A percentile compares a stretch with the other conserved stretches of the same genome.
Conservation (phyloP, 2,113 vertebrate species). For the Scartelaos histophorus region DNA sequence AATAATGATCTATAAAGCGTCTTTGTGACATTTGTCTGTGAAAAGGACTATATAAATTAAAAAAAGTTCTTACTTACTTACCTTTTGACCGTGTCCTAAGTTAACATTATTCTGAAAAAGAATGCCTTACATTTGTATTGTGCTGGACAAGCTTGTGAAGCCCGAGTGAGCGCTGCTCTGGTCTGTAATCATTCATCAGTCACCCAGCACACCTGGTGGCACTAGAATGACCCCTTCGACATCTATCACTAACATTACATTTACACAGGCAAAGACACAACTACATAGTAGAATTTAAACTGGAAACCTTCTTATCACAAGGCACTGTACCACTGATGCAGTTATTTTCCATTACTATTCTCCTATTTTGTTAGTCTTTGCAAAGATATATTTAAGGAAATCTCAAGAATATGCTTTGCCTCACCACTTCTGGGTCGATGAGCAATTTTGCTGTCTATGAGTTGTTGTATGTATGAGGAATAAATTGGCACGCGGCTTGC, state of each 20-base stretch:
- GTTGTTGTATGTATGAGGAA: constrained; percentile 9
- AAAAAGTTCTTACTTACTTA: too few relatives aligned
- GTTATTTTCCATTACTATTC: too few relatives aligned
- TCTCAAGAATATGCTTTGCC: background rate
- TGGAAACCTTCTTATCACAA: background rate
- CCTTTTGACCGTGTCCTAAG: too few relatives aligned
- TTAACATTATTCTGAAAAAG: background rate
- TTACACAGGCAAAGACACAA: background rate
- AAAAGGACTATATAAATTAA: too few relatives aligned
- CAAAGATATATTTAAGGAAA: background rate
- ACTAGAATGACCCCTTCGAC: background rate
- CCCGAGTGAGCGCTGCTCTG: background rate
- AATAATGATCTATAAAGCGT: too few relatives aligned
- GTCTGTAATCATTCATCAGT: background rate
- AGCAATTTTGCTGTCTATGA: constrained; percentile 5
- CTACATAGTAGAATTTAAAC: background rate
- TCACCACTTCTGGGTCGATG: constrained; percentile 1
- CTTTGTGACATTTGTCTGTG: too few relatives aligned
- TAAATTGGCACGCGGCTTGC: constrained; percentile 13
- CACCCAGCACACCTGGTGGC: background rate
- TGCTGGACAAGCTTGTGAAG: background rate
- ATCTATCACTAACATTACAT: background rate
- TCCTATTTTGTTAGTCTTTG: background rate
- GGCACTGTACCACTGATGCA: background rate
- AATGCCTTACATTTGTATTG: background rate